A percentile compares a stretch with the other conserved stretches of the same genome.
phyloP scores from a whole-genome alignment of 2,888 invertebrate species.

The Drosophila mettleri region DNA sequence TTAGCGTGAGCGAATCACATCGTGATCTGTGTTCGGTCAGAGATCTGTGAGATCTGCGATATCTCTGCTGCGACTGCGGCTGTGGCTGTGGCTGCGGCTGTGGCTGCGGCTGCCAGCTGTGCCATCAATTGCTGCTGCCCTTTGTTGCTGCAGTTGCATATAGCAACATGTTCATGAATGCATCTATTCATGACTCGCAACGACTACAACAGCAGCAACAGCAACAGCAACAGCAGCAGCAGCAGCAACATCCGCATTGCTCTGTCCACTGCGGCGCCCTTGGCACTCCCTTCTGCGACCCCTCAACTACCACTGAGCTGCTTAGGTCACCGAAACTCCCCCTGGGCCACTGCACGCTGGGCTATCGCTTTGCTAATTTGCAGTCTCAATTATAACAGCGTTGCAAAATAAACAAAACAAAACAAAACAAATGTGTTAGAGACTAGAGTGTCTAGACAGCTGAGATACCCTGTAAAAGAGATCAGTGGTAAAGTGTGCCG shows the following conservation, averaged over 20 bases:
- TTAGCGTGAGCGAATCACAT: slow-evolving; percentile 78
- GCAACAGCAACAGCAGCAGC: slow-evolving; percentile 19
- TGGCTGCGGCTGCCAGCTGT: slow-evolving; percentile 42
- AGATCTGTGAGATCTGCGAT: slow-evolving; percentile 27
- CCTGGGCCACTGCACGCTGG: neutral
- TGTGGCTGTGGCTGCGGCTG: slow-evolving; percentile 48
- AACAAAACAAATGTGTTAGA: neutral
- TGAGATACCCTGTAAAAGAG: neutral
- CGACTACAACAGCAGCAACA: slow-evolving; percentile 16
- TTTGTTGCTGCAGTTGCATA: slow-evolving; percentile 38
- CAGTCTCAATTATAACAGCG: slow-evolving; percentile 56
- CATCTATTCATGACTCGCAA: slow-evolving; percentile 62
- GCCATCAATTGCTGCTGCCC: slow-evolving; percentile 59
- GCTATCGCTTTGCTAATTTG: slow-evolving; percentile 53
- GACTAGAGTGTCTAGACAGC: neutral
- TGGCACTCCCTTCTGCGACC: neutral
- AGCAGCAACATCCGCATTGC: slow-evolving; percentile 53
- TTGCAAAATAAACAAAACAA: no score
- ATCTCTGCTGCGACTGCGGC: slow-evolving; percentile 28
- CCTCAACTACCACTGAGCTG: neutral
- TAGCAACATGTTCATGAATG: slow-evolving; percentile 59
- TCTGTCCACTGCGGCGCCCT: slow-evolving; percentile 9
- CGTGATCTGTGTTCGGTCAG: slow-evolving; percentile 59
- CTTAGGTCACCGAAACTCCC: slow-evolving; percentile 30
- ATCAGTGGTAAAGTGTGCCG: neutral